Conservation (phyloP, 2,888 invertebrate genomes). For the Cacoxenus indagator region DNA sequence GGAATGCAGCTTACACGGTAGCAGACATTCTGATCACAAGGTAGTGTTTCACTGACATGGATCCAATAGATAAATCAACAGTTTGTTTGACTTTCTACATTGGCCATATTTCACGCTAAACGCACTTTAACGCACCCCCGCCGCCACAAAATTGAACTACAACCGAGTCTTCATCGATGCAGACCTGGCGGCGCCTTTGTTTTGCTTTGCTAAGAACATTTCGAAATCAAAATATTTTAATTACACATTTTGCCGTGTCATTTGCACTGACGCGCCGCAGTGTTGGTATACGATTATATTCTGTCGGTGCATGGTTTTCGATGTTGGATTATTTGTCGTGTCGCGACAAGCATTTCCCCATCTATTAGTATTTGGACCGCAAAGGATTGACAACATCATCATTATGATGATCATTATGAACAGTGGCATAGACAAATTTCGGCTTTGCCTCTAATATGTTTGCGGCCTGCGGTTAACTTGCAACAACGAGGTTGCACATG, state of each 20-base stretch:
- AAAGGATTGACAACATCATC: not conserved
- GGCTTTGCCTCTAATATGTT: not conserved
- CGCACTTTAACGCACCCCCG: too few species aligned
- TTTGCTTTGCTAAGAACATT: not conserved
- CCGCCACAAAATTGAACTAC: too few species aligned
- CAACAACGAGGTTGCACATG: too few species aligned
- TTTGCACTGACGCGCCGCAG: not conserved
- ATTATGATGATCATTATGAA: not conserved
- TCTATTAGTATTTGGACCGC: not conserved
- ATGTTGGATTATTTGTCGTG: not conserved
- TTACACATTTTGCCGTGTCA: not conserved
- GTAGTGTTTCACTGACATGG: too few species aligned
- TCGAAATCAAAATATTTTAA: constrained; percentile 2
- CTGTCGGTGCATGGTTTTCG: not conserved
- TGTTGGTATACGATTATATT: not conserved
- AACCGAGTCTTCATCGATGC: too few species aligned
- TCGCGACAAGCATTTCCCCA: too few species aligned
- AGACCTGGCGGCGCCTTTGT: too few species aligned
- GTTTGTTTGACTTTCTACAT: too few species aligned
- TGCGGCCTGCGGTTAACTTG: not conserved
- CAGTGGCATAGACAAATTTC: not conserved
- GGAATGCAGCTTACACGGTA: too few species aligned
- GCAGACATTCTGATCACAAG: too few species aligned
- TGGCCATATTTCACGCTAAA: too few species aligned
- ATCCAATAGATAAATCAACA: too few species aligned